Percentiles rank a stretch among this genome's conserved stretches.
Conservation (phyloP, 2,113 vertebrate genomes). For the Colossoma macropomum region DNA sequence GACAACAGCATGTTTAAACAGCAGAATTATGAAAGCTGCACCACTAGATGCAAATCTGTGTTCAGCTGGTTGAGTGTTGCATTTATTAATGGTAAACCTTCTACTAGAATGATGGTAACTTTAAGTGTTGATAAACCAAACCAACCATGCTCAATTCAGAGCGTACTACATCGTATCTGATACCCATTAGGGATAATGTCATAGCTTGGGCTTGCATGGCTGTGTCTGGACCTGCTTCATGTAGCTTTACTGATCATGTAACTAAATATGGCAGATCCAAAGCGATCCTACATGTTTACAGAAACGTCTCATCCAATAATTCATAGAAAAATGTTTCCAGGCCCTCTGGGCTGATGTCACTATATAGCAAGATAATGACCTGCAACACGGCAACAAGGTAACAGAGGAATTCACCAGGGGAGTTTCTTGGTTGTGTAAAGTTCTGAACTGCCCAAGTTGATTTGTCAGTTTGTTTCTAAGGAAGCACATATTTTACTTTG, state of each 20-base stretch:
- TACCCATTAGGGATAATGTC: neutral
- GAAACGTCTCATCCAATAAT: neutral
- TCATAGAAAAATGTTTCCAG: neutral
- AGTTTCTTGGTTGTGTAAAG: neutral
- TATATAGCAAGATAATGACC: neutral
- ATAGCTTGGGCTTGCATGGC: neutral
- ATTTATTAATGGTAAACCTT: neutral
- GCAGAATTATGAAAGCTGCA: too few relatives aligned
- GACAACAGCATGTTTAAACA: too few relatives aligned
- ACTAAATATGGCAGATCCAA: neutral
- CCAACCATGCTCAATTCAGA: neutral
- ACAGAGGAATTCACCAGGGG: neutral
- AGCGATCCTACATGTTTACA: neutral
- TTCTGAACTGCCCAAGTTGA: neutral
- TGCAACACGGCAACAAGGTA: neutral
- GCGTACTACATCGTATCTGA: neutral
- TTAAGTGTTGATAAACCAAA: neutral
- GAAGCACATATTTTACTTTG: neutral
- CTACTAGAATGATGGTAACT: neutral
- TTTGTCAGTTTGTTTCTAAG: neutral
- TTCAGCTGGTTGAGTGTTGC: too few relatives aligned
- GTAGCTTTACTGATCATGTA: neutral
- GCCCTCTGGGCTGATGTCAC: neutral
- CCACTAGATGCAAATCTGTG: too few relatives aligned
- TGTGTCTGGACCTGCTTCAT: neutral